phyloP scores from a whole-genome alignment of 2,113 vertebrate genomes.

The Orcinus orca region DNA sequence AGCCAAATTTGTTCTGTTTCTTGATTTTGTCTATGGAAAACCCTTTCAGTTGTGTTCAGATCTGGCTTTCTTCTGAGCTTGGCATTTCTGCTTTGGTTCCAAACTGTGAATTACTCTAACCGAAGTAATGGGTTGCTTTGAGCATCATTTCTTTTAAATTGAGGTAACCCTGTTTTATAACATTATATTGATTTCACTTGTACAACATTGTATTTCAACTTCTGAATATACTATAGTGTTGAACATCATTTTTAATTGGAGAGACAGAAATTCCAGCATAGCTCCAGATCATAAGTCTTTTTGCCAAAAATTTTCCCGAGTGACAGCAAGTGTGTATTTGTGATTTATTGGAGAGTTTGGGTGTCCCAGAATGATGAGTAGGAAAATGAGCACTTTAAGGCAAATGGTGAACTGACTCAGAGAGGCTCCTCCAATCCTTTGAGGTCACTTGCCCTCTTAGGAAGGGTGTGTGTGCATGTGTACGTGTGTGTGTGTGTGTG shows the following conservation, averaged over 20 bases:
- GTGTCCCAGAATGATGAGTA: neutral
- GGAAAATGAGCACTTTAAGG: neutral
- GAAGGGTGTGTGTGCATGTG: neutral
- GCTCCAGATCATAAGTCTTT: neutral
- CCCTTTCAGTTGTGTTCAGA: neutral
- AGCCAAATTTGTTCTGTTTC: neutral
- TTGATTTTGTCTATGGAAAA: neutral
- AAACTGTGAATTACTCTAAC: neutral
- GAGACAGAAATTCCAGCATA: neutral
- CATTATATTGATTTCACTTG: neutral
- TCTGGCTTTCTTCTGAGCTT: neutral
- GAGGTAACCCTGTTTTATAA: neutral
- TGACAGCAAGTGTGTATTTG: neutral
- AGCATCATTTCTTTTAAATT: neutral
- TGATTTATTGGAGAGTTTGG: neutral
- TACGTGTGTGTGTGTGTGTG: neutral
- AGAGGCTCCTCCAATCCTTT: neutral
- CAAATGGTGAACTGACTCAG: neutral
- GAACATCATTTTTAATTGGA: constrained; percentile 2
- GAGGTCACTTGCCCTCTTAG: neutral
- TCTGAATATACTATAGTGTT: neutral
- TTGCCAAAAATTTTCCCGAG: constrained; percentile 11
- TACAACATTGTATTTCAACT: neutral
- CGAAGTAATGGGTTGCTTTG: neutral
- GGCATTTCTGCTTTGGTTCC: constrained; percentile 1